Evolutionary conservation across 2,113 vertebrate species (phyloP).

Genomic region (Bagarius yarrelli): DNA sequence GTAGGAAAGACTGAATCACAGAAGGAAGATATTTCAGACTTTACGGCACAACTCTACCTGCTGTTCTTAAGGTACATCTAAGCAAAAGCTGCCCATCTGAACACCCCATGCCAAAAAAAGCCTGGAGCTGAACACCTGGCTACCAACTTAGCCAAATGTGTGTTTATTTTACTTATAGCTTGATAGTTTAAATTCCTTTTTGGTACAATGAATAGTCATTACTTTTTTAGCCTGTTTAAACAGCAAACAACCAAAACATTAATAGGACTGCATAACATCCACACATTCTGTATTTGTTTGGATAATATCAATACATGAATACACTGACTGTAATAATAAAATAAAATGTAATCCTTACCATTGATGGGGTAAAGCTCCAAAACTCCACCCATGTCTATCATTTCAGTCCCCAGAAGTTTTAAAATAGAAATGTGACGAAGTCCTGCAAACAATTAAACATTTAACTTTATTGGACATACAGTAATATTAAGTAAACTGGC

Average conservation of each 20-base stretch:
- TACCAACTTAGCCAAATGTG: slow-evolving; percentile 3
- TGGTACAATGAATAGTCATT: background rate
- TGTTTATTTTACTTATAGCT: slow-evolving; percentile 20
- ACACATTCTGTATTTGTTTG: background rate
- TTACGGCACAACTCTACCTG: slow-evolving; percentile 14
- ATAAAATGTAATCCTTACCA: slow-evolving; percentile 71
- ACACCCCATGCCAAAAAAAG: background rate
- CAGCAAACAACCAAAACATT: background rate
- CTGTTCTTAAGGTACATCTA: slow-evolving; percentile 26
- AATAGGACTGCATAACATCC: background rate
- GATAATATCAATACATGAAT: background rate
- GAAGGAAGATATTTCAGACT: slow-evolving; percentile 8
- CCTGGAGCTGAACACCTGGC: slow-evolving; percentile 22
- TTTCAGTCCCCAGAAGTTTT: slow-evolving; percentile 84
- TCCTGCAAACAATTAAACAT: slow-evolving; percentile 68
- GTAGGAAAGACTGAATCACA: slow-evolving; percentile 21
- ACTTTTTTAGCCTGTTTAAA: background rate
- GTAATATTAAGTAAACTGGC: no score
- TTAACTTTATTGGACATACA: background rate
- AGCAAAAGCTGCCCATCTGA: slow-evolving; percentile 27
- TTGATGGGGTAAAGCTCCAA: slow-evolving; percentile 96
- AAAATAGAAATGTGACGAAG: slow-evolving; percentile 91
- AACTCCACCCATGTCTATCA: slow-evolving; percentile 81
- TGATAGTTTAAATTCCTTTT: background rate
- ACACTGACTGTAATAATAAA: background rate